phyloP scores from a whole-genome alignment of 2,797 vertebrate genomes.

The Lycodopsis pacificus region DNA sequence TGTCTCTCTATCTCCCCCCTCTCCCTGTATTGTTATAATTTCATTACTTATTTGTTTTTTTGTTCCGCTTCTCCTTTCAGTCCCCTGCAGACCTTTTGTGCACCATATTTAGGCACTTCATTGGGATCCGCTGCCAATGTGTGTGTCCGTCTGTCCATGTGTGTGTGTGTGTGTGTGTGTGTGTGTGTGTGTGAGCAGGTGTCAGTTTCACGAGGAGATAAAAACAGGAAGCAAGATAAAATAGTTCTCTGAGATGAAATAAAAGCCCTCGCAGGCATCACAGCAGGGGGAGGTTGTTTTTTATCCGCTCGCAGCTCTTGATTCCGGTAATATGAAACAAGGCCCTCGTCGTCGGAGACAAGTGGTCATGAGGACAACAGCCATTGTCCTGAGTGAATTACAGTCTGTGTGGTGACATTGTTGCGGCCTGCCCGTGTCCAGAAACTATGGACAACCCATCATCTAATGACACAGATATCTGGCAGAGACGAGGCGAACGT shows the following conservation, averaged over 20 bases:
- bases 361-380: slow-evolving; percentile 41
- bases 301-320: slow-evolving; percentile 53
- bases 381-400: slow-evolving; percentile 55
- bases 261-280: slow-evolving; percentile 56
- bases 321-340: slow-evolving; percentile 64
- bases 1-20: slow-evolving; percentile 79
- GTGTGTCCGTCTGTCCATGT: slow-evolving; percentile 39
- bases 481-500: neutral
- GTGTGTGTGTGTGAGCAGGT: slow-evolving; percentile 66
- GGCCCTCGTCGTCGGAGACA: slow-evolving; percentile 44
- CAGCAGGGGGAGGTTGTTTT: slow-evolving; percentile 35
- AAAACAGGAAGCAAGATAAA: slow-evolving; percentile 81
- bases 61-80: slow-evolving; percentile 92
- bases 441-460: slow-evolving; percentile 34
- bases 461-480: slow-evolving; percentile 49
- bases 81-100: slow-evolving; percentile 89
- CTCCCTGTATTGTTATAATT: slow-evolving; percentile 96
- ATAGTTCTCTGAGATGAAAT: slow-evolving; percentile 74
- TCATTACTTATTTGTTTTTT: slow-evolving; percentile 95
- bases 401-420: slow-evolving; percentile 46
- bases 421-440: slow-evolving; percentile 21
- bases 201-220: slow-evolving; percentile 81
- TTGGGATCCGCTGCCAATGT: slow-evolving; percentile 77
- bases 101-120: slow-evolving; percentile 85
- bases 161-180: slow-evolving; percentile 39